These are phyloP conservation scores for Hypotaenidia okinawae DNA, from an alignment of 2,797 vertebrate species.

Conservation along the genomic window DNA sequence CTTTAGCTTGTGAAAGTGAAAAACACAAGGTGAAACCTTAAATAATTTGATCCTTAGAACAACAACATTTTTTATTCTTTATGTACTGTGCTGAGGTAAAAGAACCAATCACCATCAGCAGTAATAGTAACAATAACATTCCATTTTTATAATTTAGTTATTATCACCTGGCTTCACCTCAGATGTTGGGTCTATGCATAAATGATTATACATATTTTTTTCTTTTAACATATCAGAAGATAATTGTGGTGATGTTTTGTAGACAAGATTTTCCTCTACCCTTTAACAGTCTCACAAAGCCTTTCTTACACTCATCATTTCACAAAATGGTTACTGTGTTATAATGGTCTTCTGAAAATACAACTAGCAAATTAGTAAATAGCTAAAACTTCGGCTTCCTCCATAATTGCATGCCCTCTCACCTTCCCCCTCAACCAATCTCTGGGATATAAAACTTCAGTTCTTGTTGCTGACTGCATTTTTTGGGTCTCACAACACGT, in stretches of 20 bases:
- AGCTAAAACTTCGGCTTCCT: not conserved
- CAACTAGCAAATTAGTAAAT: not conserved
- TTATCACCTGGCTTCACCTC: not conserved
- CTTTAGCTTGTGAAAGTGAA: not conserved
- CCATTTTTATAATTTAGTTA: not conserved
- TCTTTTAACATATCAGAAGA: not conserved
- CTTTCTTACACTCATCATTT: not conserved
- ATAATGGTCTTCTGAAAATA: not conserved
- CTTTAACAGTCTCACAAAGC: not conserved
- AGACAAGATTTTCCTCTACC: not conserved
- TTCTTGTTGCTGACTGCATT: not conserved
- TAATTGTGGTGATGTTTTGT: not conserved
- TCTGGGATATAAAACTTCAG: not conserved
- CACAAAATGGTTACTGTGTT: not conserved
- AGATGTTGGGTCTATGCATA: not conserved
- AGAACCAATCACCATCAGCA: not conserved
- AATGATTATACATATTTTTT: not conserved
- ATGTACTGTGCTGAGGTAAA: not conserved
- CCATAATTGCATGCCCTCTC: not conserved
- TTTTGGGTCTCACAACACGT: not conserved
- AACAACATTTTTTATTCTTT: not conserved
- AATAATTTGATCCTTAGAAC: not conserved
- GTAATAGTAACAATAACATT: constrained; percentile 5
- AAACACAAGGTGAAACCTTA: not conserved
- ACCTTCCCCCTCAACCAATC: not conserved